These are phyloP conservation scores for Drosophila kohkoa DNA, from an alignment of 1,140 invertebrate species.

Conservation along the genomic window DNA sequence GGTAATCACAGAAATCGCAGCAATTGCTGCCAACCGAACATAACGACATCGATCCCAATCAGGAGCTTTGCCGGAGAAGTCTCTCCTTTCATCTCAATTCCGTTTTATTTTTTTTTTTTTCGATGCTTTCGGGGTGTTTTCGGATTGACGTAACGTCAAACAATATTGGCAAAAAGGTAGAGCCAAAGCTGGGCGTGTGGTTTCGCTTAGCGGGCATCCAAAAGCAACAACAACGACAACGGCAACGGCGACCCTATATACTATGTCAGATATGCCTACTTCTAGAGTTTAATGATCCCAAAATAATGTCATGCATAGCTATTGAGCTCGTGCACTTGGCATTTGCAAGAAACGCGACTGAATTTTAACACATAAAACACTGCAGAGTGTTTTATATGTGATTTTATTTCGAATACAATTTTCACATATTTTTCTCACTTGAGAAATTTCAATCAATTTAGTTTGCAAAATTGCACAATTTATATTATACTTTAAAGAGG, in stretches of 20 bases:
- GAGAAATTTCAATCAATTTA: too few species aligned
- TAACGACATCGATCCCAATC: constrained; percentile 18
- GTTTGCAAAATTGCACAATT: too few species aligned
- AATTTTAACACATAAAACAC: not conserved
- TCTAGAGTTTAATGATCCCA: constrained; percentile 35
- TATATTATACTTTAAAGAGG: too few species aligned
- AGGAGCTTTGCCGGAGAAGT: constrained; percentile 8
- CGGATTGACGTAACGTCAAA: constrained; percentile 16
- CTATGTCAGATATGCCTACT: not conserved
- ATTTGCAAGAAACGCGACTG: not conserved
- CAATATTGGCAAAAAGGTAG: constrained; percentile 71
- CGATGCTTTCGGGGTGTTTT: constrained; percentile 33
- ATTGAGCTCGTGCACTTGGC: not conserved
- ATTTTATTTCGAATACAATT: too few species aligned
- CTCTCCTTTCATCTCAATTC: not conserved
- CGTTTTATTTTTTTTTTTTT: too few species aligned
- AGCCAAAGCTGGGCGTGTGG: constrained; percentile 70
- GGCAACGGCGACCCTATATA: not conserved
- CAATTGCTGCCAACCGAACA: too few species aligned
- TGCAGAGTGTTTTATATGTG: too few species aligned
- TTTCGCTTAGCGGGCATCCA: constrained; percentile 43
- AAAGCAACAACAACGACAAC: too few species aligned
- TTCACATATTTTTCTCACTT: too few species aligned
- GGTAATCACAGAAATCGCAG: constrained; percentile 14
- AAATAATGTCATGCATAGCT: not conserved